Conservation (phyloP, 2,888 invertebrate genomes). For the Plebejus argus region DNA sequence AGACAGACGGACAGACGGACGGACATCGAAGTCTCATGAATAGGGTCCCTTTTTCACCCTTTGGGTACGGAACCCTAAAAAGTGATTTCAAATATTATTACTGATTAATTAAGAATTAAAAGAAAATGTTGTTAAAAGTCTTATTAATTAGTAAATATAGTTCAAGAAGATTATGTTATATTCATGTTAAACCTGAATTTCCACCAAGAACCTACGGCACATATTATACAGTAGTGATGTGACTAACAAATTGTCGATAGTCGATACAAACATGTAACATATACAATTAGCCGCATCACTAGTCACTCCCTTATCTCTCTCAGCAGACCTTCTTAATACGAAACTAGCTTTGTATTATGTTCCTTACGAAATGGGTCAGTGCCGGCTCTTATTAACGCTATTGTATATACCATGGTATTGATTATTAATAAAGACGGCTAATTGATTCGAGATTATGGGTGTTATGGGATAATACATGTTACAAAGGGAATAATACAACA, state of each 20-base stretch:
- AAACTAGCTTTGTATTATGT: constrained; percentile 53
- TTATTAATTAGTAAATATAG: too few relatives aligned
- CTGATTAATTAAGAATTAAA: too few relatives aligned
- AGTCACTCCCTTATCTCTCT: constrained; percentile 61
- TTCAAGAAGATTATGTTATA: too few relatives aligned
- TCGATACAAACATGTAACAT: constrained; percentile 45
- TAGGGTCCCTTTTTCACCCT: too few relatives aligned
- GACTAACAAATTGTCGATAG: not conserved
- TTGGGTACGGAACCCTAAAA: too few relatives aligned
- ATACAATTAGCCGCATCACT: constrained; percentile 67
- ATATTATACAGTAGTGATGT: not conserved
- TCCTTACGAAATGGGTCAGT: constrained; percentile 60
- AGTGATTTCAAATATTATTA: too few relatives aligned
- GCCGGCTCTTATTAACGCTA: constrained; percentile 44
- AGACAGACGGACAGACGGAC: too few relatives aligned
- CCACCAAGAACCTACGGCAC: not conserved
- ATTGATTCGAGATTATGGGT: constrained; percentile 29
- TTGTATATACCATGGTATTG: constrained; percentile 45
- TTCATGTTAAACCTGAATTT: too few relatives aligned
- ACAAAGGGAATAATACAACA: constrained; percentile 16
- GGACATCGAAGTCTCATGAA: too few relatives aligned
- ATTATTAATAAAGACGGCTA: constrained; percentile 40
- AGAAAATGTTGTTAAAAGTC: too few relatives aligned
- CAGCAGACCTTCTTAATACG: constrained; percentile 68
- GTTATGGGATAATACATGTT: constrained; percentile 24